Evolutionary conservation across 2,113 vertebrate species (phyloP).

Genomic region (Syngnathoides biaculeatus): DNA sequence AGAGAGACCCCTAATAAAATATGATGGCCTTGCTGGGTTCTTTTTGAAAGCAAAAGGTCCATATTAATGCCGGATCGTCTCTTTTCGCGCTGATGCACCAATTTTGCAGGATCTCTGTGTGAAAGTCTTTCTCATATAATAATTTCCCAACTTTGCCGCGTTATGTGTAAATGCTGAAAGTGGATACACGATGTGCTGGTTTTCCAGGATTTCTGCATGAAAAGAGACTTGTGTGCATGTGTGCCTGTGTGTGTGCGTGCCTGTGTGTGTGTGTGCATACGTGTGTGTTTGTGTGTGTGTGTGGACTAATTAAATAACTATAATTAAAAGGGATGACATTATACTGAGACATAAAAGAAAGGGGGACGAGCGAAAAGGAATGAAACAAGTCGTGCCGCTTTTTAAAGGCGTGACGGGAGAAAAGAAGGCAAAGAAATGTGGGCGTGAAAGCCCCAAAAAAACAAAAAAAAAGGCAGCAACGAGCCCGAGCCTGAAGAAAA

Average conservation of each 20-base stretch:
- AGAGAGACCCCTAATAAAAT: no score
- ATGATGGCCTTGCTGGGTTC: no score
- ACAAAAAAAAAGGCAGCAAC: background rate
- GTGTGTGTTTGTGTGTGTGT: no score
- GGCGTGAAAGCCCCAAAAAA: background rate
- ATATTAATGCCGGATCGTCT: background rate
- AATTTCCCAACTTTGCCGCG: background rate
- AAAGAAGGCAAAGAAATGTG: background rate
- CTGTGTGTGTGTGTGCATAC: no score
- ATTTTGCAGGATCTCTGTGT: background rate
- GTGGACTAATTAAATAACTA: background rate
- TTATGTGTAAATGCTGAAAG: background rate
- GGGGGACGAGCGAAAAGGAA: background rate
- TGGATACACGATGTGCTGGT: background rate
- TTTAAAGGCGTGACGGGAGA: background rate
- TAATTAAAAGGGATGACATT: no score
- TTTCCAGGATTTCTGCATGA: no score
- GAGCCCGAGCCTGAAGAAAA: conserved; percentile 29
- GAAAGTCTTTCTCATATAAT: background rate
- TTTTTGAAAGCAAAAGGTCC: no score
- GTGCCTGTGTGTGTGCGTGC: no score
- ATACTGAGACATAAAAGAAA: background rate
- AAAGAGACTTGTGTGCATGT: no score
- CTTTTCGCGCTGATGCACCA: background rate
- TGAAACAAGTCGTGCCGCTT: background rate